Evolutionary conservation across 1,140 invertebrate genomes (phyloP).

Genomic region (Ceratina calcarata): DNA sequence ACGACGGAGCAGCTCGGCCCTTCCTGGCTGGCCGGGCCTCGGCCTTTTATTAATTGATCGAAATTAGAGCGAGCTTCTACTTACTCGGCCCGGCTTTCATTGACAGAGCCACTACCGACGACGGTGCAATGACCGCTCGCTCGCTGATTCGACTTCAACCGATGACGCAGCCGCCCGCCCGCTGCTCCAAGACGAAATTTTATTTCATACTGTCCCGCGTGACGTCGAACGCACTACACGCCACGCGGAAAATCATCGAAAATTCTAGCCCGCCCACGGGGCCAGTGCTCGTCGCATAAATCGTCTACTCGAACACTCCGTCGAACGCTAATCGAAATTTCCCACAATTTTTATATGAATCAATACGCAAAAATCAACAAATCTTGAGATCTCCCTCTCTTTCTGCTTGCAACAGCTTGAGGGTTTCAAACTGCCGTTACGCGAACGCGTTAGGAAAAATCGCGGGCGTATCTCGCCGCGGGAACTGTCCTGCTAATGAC

Average conservation of each 20-base stretch:
- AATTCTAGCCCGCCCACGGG: too few species aligned
- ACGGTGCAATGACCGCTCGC: slow-evolving; percentile 68
- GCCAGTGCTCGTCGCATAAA: too few species aligned
- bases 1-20: slow-evolving; percentile 23
- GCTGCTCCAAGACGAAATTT: slow-evolving; percentile 46
- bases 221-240: slow-evolving; percentile 41
- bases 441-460: slow-evolving; percentile 14
- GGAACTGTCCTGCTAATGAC: slow-evolving; percentile 37
- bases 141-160: slow-evolving; percentile 61
- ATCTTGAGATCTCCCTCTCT: too few species aligned
- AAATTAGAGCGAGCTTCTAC: slow-evolving; percentile 62
- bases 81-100: slow-evolving; percentile 63
- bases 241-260: too few species aligned
- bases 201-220: slow-evolving; percentile 18
- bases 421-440: too few species aligned
- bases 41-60: slow-evolving; percentile 70
- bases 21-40: slow-evolving; percentile 45
- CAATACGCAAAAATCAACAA: too few species aligned
- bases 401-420: too few species aligned
- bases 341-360: too few species aligned
- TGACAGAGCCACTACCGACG: slow-evolving; percentile 59
- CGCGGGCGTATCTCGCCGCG: slow-evolving; percentile 32
- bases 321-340: too few species aligned
- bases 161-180: slow-evolving; percentile 55
- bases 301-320: too few species aligned